phyloP scores from a whole-genome alignment of 2,888 invertebrate genomes.

The Amphipoea oculea region DNA sequence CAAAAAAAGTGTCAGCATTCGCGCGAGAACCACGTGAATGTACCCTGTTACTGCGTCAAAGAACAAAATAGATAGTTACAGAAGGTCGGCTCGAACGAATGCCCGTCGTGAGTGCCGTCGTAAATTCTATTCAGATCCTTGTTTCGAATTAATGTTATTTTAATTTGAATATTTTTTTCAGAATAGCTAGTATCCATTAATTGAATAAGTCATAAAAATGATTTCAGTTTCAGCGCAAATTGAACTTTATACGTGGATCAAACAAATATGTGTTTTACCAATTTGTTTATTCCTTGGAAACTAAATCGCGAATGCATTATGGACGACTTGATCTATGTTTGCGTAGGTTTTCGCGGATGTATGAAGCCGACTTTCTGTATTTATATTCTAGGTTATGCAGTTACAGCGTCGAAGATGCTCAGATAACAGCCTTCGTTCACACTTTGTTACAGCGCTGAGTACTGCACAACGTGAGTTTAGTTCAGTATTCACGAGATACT shows the following conservation, averaged over 20 bases:
- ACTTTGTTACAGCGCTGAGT: slow-evolving; percentile 37
- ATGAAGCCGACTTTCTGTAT: background rate
- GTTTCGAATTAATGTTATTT: background rate
- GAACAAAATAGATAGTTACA: background rate
- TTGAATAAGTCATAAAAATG: background rate
- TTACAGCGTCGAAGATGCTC: slow-evolving; percentile 33
- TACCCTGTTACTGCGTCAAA: too few species aligned
- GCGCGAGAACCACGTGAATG: slow-evolving; percentile 5
- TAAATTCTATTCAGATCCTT: background rate
- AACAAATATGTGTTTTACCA: background rate
- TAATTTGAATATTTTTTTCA: background rate
- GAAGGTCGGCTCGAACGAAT: background rate
- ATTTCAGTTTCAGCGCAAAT: background rate
- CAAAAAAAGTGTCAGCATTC: slow-evolving; percentile 14
- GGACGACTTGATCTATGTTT: background rate
- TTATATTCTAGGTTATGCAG: background rate
- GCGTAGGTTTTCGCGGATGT: background rate
- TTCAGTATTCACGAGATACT: slow-evolving; percentile 13
- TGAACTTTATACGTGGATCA: background rate
- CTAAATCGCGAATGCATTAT: too few species aligned
- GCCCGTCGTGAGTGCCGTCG: background rate
- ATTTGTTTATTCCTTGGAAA: background rate
- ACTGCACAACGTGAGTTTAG: slow-evolving; percentile 11
- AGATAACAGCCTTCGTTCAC: slow-evolving; percentile 31
- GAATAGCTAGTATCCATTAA: background rate